A percentile compares a stretch with the other conserved stretches of the same genome.
Evolutionary conservation across 2,113 vertebrate genomes (phyloP).

Genomic region (Saccopteryx bilineata): DNA sequence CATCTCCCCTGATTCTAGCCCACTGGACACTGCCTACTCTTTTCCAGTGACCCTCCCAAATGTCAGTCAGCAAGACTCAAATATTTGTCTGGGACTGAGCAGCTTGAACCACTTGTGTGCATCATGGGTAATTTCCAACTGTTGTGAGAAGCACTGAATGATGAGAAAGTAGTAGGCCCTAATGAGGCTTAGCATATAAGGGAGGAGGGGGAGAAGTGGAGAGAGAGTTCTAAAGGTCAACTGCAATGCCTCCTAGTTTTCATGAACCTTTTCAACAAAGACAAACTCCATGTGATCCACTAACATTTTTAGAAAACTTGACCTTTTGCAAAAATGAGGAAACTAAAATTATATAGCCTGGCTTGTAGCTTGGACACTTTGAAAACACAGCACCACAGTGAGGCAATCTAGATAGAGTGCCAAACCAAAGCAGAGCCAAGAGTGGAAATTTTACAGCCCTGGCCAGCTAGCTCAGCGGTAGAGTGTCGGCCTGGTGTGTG

Average conservation of each 20-base stretch:
- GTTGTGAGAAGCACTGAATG: neutral
- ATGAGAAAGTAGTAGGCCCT: neutral
- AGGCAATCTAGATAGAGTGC: constrained; percentile 33
- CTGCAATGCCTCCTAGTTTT: neutral
- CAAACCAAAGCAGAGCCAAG: constrained; percentile 49
- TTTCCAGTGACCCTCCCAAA: constrained; percentile 51
- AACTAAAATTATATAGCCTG: constrained; percentile 66
- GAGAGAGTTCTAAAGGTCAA: neutral
- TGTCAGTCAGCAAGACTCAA: constrained; percentile 31
- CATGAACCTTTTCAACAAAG: constrained; percentile 19
- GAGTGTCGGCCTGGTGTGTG: too few species aligned
- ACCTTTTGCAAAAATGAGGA: constrained; percentile 65
- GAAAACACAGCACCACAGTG: constrained; percentile 21
- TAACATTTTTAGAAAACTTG: constrained; percentile 55
- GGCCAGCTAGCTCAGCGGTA: too few species aligned
- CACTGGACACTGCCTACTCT: constrained; percentile 17
- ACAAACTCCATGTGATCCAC: neutral
- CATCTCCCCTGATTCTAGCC: constrained; percentile 32
- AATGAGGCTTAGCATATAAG: neutral
- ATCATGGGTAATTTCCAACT: constrained; percentile 56
- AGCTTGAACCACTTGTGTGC: constrained; percentile 6
- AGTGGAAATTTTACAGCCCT: neutral
- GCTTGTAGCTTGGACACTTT: constrained; percentile 23
- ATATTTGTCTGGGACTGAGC: constrained; percentile 38
- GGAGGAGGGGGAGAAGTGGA: too few species aligned